Evolutionary conservation across 2,888 invertebrate species (phyloP).

Genomic region (Drosophila pseudotalamancana): DNA sequence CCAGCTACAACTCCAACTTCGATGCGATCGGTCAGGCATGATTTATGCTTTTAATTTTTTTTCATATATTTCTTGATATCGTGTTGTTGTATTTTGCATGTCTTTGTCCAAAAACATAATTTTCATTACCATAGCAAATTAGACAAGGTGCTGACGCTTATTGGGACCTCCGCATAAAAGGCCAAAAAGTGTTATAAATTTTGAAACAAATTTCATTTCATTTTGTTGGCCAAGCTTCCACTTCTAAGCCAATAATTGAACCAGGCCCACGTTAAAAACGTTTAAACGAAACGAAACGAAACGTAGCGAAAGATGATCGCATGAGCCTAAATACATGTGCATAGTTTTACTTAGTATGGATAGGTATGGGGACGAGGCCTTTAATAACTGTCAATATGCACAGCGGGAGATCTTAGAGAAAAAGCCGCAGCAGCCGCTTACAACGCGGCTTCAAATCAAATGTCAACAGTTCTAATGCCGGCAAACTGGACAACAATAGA

Average conservation of each 20-base stretch:
- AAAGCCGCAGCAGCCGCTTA: conserved; percentile 49
- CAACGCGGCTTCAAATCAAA: conserved; percentile 58
- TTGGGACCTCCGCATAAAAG: conserved; percentile 57
- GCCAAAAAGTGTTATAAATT: conserved; percentile 56
- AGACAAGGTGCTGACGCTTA: conserved; percentile 81
- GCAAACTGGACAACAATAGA: conserved; percentile 40
- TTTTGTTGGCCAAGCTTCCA: conserved; percentile 11
- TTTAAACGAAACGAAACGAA: neutral
- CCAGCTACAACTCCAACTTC: too few species aligned
- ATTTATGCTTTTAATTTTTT: conserved; percentile 59
- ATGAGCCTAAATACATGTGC: conserved; percentile 35
- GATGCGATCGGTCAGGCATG: conserved; percentile 44
- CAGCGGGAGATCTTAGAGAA: conserved; percentile 58
- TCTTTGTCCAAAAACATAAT: conserved; percentile 63
- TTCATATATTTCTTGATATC: neutral
- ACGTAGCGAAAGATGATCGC: conserved; percentile 26
- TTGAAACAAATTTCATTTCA: conserved; percentile 14
- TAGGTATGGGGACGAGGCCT: conserved; percentile 24
- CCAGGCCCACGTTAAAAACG: conserved; percentile 40
- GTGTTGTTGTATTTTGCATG: conserved; percentile 53
- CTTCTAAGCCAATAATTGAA: conserved; percentile 43
- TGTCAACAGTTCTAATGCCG: conserved; percentile 68
- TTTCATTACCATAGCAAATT: conserved; percentile 80
- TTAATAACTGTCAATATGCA: conserved; percentile 61
- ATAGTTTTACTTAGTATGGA: neutral